A percentile compares a stretch with the other conserved stretches of the same genome.
These are phyloP conservation scores for Fragum whitleyi DNA, from an alignment of 2,888 invertebrate species.

Conservation along the genomic window DNA sequence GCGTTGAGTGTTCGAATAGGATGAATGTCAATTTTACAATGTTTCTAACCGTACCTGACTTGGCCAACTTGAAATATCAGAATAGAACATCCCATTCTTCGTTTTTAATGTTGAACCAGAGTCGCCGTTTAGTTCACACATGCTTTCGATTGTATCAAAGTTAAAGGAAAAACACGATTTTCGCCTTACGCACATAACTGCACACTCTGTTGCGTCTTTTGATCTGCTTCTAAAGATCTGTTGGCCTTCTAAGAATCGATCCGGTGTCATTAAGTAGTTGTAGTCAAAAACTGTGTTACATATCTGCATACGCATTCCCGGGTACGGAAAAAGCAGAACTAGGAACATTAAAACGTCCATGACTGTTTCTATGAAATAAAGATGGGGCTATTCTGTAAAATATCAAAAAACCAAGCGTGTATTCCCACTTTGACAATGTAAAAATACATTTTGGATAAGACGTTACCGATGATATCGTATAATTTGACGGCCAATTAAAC, in stretches of 20 bases:
- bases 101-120: neutral
- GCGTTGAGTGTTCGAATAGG: too few relatives aligned
- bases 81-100: neutral
- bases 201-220: neutral
- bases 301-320: neutral
- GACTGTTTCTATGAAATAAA: too few relatives aligned
- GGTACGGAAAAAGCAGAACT: neutral
- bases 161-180: neutral
- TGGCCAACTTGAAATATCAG: constrained; percentile 4
- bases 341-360: neutral
- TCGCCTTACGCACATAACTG: neutral
- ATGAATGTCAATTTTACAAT: too few relatives aligned
- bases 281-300: neutral
- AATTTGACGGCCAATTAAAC: too few relatives aligned
- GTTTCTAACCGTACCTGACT: constrained; percentile 8
- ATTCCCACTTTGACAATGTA: too few relatives aligned
- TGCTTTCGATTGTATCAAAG: neutral
- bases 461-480: too few relatives aligned
- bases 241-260: neutral
- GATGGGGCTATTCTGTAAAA: too few relatives aligned
- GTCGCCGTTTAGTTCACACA: neutral
- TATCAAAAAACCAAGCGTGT: too few relatives aligned
- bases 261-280: neutral
- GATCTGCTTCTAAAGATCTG: neutral
- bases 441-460: too few relatives aligned